phyloP scores from a whole-genome alignment of 1,140 invertebrate species.

The Gonatopus flavifemur region DNA sequence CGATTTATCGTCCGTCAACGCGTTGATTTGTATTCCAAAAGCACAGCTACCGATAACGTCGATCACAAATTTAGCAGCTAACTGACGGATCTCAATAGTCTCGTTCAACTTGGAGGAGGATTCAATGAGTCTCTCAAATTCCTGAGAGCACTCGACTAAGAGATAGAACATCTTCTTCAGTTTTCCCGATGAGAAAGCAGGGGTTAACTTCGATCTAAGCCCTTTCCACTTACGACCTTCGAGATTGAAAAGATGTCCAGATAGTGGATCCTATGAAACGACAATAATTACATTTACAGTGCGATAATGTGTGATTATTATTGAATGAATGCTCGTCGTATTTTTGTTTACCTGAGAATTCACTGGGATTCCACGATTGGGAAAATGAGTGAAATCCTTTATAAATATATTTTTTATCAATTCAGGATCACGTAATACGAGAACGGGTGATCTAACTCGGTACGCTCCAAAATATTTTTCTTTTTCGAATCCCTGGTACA shows the following conservation, averaged over 20 bases:
- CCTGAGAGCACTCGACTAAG: slow-evolving; percentile 47
- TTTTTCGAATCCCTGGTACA: slow-evolving; percentile 51
- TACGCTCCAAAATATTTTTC: slow-evolving; percentile 54
- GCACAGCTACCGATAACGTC: slow-evolving; percentile 64
- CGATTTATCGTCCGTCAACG: slow-evolving; percentile 54
- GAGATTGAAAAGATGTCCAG: slow-evolving; percentile 50
- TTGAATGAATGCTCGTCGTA: not conserved
- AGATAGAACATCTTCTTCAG: slow-evolving; percentile 62
- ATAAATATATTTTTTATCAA: slow-evolving; percentile 56
- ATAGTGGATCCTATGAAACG: slow-evolving; percentile 35
- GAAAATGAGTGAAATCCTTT: slow-evolving; percentile 60
- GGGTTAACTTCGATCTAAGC: slow-evolving; percentile 56
- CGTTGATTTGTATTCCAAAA: slow-evolving; percentile 63
- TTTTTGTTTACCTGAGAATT: slow-evolving; percentile 28
- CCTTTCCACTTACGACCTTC: slow-evolving; percentile 58
- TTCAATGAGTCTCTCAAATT: slow-evolving; percentile 35
- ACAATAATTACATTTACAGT: not conserved
- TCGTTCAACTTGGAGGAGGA: slow-evolving; percentile 8
- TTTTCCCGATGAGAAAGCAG: slow-evolving; percentile 60
- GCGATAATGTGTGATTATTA: not conserved
- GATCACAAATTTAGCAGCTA: slow-evolving; percentile 59
- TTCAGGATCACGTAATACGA: slow-evolving; percentile 58
- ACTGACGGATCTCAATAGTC: slow-evolving; percentile 48
- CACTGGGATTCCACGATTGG: slow-evolving; percentile 50
- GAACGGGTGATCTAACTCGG: slow-evolving; percentile 50